A percentile compares a stretch with the other conserved stretches of the same genome.
Evolutionary conservation across 1,140 invertebrate species (phyloP).

Genomic region (Listronotus oregonensis): DNA sequence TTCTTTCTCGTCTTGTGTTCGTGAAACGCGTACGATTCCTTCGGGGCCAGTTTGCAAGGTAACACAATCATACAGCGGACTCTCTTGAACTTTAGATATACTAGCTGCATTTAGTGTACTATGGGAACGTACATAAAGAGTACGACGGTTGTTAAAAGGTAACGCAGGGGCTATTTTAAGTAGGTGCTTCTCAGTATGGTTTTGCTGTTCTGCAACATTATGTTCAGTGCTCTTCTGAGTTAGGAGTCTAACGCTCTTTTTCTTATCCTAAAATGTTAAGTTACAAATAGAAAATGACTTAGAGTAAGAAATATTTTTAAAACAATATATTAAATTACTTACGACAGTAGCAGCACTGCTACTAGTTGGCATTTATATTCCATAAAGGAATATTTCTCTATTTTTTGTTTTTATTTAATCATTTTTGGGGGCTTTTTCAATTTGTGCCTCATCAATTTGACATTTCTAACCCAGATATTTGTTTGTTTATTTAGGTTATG

Average conservation of each 20-base stretch:
- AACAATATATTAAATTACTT: slow-evolving; percentile 25
- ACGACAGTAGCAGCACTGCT: slow-evolving; percentile 44
- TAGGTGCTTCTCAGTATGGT: slow-evolving; percentile 55
- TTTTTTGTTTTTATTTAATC: slow-evolving; percentile 21
- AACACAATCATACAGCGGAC: slow-evolving; percentile 39
- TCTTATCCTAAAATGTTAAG: slow-evolving; percentile 42
- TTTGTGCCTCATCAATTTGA: slow-evolving; percentile 15
- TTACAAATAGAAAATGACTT: background rate
- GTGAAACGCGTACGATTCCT: slow-evolving; percentile 63
- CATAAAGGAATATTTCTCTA: slow-evolving; percentile 25
- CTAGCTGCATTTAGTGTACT: slow-evolving; percentile 58
- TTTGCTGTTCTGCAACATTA: slow-evolving; percentile 32
- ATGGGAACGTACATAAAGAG: slow-evolving; percentile 59
- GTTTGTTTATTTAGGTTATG: slow-evolving; percentile 39
- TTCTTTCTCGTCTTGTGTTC: slow-evolving; percentile 71
- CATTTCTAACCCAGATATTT: slow-evolving; percentile 32
- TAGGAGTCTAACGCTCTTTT: slow-evolving; percentile 38
- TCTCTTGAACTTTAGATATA: slow-evolving; percentile 41
- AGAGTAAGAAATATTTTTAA: background rate
- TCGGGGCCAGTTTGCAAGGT: slow-evolving; percentile 47
- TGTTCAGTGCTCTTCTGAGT: slow-evolving; percentile 41
- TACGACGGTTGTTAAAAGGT: slow-evolving; percentile 59
- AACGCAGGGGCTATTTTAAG: slow-evolving; percentile 66
- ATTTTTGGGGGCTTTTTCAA: slow-evolving; percentile 9
- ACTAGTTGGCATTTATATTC: slow-evolving; percentile 50